A percentile compares a stretch with the other conserved stretches of the same genome.
Conservation (phyloP, 2,888 invertebrate genomes). For the Mongoloraphidia duomilia region DNA sequence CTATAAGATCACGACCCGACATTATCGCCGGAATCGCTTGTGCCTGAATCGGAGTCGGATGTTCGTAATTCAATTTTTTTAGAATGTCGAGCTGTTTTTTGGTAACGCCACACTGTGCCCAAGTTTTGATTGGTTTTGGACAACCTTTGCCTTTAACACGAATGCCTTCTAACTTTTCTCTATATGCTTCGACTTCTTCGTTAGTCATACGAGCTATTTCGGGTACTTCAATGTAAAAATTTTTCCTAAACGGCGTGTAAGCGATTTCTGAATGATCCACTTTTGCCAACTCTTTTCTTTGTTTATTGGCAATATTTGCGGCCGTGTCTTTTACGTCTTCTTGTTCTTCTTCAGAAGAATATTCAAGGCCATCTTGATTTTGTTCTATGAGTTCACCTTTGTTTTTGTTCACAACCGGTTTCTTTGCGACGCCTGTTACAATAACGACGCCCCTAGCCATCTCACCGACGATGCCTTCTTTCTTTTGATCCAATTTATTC, state of each 20-base stretch:
- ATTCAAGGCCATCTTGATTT: conserved; percentile 94
- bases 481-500: conserved; percentile 51
- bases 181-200: conserved; percentile 73
- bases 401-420: conserved; percentile 49
- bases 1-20: conserved; percentile 92
- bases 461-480: conserved; percentile 30
- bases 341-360: conserved; percentile 93
- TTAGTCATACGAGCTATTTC: conserved; percentile 85
- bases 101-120: conserved; percentile 98
- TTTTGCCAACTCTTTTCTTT: conserved; percentile 82
- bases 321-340: conserved; percentile 88
- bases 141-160: conserved; percentile 93
- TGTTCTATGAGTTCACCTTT: conserved; percentile 99
- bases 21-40: conserved; percentile 96
- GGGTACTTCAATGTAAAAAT: conserved; percentile 94
- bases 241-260: conserved; percentile 82
- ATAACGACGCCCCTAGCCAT: conserved; percentile 43
- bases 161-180: conserved; percentile 86
- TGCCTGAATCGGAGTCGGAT: conserved; percentile 96
- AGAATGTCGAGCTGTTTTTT: conserved; percentile 88
- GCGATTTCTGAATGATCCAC: conserved; percentile 80
- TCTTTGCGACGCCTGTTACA: conserved; percentile 73
- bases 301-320: conserved; percentile 77
- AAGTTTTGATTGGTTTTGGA: conserved; percentile 87
- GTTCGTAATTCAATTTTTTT: conserved; percentile 82